A percentile compares a stretch with the other conserved stretches of the same genome.
Conservation (phyloP, 2,888 invertebrate genomes). For the Alloscopus bannaensis region DNA sequence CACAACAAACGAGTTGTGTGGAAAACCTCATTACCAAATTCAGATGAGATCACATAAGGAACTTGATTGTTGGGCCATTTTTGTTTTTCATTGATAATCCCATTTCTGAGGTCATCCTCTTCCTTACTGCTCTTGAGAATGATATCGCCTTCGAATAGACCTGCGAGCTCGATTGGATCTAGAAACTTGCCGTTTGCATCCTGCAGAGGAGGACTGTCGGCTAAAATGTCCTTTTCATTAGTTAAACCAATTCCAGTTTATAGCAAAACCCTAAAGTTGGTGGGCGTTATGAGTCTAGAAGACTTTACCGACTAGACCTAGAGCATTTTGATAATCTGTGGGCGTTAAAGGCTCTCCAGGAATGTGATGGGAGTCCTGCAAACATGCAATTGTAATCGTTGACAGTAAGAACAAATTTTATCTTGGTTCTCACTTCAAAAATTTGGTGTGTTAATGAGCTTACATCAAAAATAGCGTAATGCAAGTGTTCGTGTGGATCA, state of each 20-base stretch:
- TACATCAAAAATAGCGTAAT: constrained; percentile 39
- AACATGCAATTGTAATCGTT: not conserved
- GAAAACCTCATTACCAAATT: constrained; percentile 74
- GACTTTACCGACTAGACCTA: constrained; percentile 60
- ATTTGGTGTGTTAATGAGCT: not conserved
- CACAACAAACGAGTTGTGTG: too few species aligned
- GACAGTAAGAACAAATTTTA: not conserved
- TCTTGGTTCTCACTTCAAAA: too few species aligned
- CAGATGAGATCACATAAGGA: constrained; percentile 74
- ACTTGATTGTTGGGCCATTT: constrained; percentile 74
- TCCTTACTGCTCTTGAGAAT: constrained; percentile 46
- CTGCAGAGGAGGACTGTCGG: constrained; percentile 54
- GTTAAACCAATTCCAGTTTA: not conserved
- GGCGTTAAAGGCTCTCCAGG: constrained; percentile 74
- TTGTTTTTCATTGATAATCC: constrained; percentile 71
- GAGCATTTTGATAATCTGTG: constrained; percentile 74
- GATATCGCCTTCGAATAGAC: constrained; percentile 71
- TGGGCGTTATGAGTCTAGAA: too few species aligned
- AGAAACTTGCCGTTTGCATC: constrained; percentile 44
- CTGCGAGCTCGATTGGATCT: constrained; percentile 72
- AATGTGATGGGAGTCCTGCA: constrained; percentile 64
- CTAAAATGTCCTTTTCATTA: too few species aligned
- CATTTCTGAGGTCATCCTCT: constrained; percentile 71
- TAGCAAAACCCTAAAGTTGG: not conserved
- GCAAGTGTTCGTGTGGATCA: constrained; percentile 41